A percentile compares a stretch with the other conserved stretches of the same genome.
phyloP scores from a whole-genome alignment of 2,113 vertebrate genomes.

The Dolichotis patagonum region DNA sequence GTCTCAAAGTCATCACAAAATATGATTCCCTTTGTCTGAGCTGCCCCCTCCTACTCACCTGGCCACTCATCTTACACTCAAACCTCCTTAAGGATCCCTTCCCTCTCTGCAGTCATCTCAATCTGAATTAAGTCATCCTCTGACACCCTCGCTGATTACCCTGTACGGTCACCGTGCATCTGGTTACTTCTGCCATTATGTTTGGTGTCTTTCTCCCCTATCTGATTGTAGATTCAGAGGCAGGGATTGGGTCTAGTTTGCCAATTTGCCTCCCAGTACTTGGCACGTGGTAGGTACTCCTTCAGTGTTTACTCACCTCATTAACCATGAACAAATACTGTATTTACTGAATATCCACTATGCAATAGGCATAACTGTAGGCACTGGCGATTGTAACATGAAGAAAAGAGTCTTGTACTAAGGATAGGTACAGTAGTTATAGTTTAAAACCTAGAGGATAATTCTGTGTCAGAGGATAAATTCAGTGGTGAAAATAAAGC shows the following conservation, averaged over 20 bases:
- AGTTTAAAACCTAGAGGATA: neutral
- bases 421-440: neutral
- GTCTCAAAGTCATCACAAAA: neutral
- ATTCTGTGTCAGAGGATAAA: neutral
- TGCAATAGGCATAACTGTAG: neutral
- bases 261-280: neutral
- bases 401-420: neutral
- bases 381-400: neutral
- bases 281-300: neutral
- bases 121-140: neutral
- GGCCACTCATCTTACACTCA: neutral
- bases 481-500: neutral
- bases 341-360: neutral
- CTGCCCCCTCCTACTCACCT: neutral
- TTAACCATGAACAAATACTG: neutral
- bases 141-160: neutral
- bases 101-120: neutral
- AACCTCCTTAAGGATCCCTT: neutral
- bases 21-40: neutral
- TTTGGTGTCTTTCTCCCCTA: neutral
- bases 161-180: neutral
- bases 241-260: neutral
- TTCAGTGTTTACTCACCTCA: neutral
- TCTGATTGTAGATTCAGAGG: neutral
- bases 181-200: neutral